phyloP scores from a whole-genome alignment of 2,888 invertebrate genomes.

The Cyclophora albipunctata region DNA sequence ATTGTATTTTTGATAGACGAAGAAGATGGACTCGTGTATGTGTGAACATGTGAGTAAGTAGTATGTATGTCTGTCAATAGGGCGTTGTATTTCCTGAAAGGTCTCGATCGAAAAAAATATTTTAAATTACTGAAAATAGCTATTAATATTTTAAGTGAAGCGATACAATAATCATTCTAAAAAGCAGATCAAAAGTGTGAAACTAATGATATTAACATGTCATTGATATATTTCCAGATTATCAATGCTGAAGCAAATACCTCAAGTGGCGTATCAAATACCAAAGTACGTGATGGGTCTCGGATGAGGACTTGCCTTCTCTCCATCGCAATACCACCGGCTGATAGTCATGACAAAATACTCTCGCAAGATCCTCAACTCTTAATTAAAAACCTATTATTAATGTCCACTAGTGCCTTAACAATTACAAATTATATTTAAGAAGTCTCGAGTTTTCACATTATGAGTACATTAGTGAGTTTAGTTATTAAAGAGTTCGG shows the following conservation, averaged over 20 bases:
- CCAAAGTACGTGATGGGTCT: conserved; percentile 91
- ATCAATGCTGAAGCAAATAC: conserved; percentile 90
- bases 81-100: too few relatives aligned
- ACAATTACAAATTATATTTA: conserved; percentile 17
- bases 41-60: too few relatives aligned
- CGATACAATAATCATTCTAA: too few relatives aligned
- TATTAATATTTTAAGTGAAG: too few relatives aligned
- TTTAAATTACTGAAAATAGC: too few relatives aligned
- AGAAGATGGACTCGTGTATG: too few relatives aligned
- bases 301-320: conserved; percentile 69
- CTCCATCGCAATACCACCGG: conserved; percentile 30
- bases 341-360: conserved; percentile 26
- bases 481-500: conserved; percentile 1
- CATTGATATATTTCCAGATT: conserved; percentile 76
- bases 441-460: conserved; percentile 4
- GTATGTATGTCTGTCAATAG: too few relatives aligned
- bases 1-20: too few relatives aligned
- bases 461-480: conserved; percentile 8
- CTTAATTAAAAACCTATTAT: neutral
- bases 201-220: too few relatives aligned
- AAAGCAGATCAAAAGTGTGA: too few relatives aligned
- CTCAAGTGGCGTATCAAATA: conserved; percentile 86
- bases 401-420: conserved; percentile 10
- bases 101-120: too few relatives aligned
- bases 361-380: neutral